Evolutionary conservation across 2,113 vertebrate species (phyloP).

Genomic region (Pseudolaguvia tuberculata): DNA sequence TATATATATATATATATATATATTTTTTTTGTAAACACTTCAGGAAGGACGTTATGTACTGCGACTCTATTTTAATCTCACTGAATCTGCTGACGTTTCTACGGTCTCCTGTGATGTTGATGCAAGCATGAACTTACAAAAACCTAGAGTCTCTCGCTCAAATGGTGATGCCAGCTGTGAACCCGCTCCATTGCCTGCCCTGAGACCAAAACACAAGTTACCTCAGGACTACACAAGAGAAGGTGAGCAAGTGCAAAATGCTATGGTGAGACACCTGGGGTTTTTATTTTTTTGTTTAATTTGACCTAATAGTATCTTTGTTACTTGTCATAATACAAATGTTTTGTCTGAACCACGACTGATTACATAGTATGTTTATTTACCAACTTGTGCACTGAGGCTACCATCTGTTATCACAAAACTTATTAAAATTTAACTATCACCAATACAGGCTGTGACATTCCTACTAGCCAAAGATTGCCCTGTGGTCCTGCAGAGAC

Average conservation of each 20-base stretch:
- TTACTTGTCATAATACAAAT: background rate
- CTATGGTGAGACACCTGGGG: no score
- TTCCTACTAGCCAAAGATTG: constrained; percentile 44
- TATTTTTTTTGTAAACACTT: background rate
- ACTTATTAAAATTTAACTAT: background rate
- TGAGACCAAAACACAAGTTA: background rate
- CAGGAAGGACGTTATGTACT: constrained; percentile 52
- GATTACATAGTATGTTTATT: background rate
- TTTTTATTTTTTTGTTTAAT: background rate
- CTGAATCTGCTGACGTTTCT: constrained; percentile 20
- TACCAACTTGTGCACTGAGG: background rate
- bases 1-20: no score
- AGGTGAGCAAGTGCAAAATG: background rate
- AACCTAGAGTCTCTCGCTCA: background rate
- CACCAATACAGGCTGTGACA: constrained; percentile 55
- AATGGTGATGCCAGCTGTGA: background rate
- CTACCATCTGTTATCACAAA: no score
- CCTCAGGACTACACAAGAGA: background rate
- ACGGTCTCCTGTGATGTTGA: constrained; percentile 42
- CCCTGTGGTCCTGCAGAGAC: constrained; percentile 42
- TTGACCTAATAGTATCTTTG: no score
- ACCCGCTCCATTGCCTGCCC: background rate
- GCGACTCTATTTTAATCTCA: constrained; percentile 36
- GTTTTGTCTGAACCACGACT: no score
- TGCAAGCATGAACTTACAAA: background rate